Base-by-base conservation (phyloP, 2,888 invertebrate genomes). In the Caradrina clavipalpis region DNA sequence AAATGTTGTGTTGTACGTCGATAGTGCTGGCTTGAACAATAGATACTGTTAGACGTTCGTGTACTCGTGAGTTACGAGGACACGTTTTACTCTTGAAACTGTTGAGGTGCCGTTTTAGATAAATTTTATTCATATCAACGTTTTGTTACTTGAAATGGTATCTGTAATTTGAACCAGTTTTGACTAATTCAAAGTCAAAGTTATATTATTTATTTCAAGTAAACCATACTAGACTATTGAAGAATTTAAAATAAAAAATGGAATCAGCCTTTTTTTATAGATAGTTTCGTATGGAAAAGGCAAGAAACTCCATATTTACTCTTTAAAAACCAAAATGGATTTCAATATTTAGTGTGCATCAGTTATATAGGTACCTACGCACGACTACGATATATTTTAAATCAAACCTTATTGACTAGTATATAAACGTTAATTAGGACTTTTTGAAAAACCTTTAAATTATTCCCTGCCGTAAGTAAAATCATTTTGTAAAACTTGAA, bases 11-110 rank as follows among this genome's bases (percentile, higher is more conserved):
- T 69, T 67, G 69, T 67, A 73, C 55, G 64, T 78, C 69, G 66
- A 81, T 82, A 82, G 76, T 66, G 63, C 26, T 58, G 55, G 64
- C 58, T 76, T 74, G 22, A 61, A 69, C 71, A 70, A 77, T 78
- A 62, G 64, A 50, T 78, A 66, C 62, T 71, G 76, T 64, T 69
- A 68, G 73, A 50, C 57, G 65, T 59, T 61, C 54, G 51, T 80
- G 62, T 53, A 67, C 31, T 31, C 35, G 57, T 72, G 61, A 67
- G 13, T 65, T 80, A 69, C 57, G 47, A 51, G 62, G 13, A 35
- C 13, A 31, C 45, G 45, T 73, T 47, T 58, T 15, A 17, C 42
- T 70, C 42, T 8, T 13, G 47, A 53, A 39, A 57, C 77, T 49
- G 13, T 21, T 13, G 35, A 54, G 39, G 35, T 13, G 1, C 13